Conservation (phyloP, 2,113 vertebrate genomes). For the Pterocles orientalis region DNA sequence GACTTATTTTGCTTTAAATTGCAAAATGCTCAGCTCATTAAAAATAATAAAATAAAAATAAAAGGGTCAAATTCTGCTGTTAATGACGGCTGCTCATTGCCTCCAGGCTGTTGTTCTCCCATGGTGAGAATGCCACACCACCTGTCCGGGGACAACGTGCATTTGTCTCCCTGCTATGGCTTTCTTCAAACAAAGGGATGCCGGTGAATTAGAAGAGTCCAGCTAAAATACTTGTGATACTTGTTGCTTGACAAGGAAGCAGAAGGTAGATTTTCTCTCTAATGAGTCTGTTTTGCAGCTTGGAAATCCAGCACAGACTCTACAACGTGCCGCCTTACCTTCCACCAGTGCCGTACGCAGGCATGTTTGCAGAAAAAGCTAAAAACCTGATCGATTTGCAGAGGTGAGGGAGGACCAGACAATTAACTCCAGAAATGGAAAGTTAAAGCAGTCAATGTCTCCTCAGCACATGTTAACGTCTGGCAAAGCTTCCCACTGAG, state of each 20-base stretch:
- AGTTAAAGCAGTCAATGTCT: background rate
- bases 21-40: background rate
- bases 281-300: background rate
- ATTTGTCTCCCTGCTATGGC: accelerated
- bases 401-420: background rate
- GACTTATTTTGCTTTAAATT: background rate
- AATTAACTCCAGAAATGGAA: background rate
- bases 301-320: background rate
- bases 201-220: background rate
- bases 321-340: background rate
- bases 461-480: background rate
- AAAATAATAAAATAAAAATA: background rate
- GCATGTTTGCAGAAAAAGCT: background rate
- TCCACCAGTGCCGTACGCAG: background rate
- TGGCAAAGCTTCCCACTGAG: constrained; percentile 12
- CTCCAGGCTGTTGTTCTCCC: background rate
- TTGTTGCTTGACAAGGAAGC: background rate
- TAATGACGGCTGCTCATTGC: background rate
- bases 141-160: accelerated
- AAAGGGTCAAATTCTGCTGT: background rate
- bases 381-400: background rate
- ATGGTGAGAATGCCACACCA: background rate
- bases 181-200: background rate
- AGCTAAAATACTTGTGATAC: background rate
- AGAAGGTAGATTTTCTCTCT: background rate